These are phyloP conservation scores for Pipistrellus kuhlii DNA, from an alignment of 2,797 vertebrate species.

Conservation along the genomic window DNA sequence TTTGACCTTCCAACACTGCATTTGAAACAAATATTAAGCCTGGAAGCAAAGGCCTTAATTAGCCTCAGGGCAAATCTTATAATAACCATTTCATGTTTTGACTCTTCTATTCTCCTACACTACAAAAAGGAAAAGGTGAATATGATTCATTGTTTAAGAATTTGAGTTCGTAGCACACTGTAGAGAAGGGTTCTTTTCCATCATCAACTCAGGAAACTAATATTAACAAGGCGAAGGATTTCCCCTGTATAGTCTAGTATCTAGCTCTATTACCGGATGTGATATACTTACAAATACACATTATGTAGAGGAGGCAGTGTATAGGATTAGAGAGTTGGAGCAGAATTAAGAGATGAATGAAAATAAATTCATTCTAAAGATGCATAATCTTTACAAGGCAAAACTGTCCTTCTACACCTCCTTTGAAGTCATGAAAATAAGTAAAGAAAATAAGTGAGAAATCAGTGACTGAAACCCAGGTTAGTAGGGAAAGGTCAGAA, in stretches of 20 bases:
- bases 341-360: background rate
- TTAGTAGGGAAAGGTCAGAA: slow-evolving; percentile 56
- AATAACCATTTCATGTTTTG: slow-evolving; percentile 29
- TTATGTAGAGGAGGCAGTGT: background rate
- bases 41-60: slow-evolving; percentile 49
- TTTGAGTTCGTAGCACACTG: background rate
- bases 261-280: background rate
- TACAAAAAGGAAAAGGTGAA: slow-evolving; percentile 52
- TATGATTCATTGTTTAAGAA: slow-evolving; percentile 58
- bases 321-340: background rate
- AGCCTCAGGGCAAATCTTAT: slow-evolving; percentile 50
- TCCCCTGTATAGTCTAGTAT: background rate
- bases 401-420: slow-evolving; percentile 22
- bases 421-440: slow-evolving; percentile 53
- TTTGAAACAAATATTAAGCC: slow-evolving; percentile 41
- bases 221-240: slow-evolving; percentile 42
- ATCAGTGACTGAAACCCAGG: slow-evolving; percentile 16
- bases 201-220: slow-evolving; percentile 44
- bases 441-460: slow-evolving; percentile 22
- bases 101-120: slow-evolving; percentile 17
- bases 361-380: slow-evolving; percentile 10
- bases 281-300: slow-evolving; percentile 43
- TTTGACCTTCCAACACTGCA: background rate
- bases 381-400: background rate
- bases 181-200: slow-evolving; percentile 30